These are phyloP conservation scores for Campoplex nolae DNA, from an alignment of 2,888 invertebrate species.

Conservation along the genomic window DNA sequence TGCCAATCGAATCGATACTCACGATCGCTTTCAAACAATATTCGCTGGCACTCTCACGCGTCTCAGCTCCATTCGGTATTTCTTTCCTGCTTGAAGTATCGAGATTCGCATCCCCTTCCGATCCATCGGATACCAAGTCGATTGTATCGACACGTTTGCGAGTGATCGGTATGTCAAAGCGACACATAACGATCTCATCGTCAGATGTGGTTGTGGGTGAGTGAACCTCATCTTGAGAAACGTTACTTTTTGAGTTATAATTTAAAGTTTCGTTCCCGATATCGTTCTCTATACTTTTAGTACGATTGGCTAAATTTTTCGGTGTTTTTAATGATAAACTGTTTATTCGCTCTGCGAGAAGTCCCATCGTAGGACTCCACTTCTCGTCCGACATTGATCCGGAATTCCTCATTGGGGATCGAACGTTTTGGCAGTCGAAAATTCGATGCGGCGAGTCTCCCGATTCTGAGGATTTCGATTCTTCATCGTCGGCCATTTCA, in stretches of 20 bases:
- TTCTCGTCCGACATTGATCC: slow-evolving; percentile 27
- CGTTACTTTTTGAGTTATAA: too few species aligned
- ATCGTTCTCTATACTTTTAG: slow-evolving; percentile 8
- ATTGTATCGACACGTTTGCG: slow-evolving; percentile 20
- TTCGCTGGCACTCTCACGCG: background rate
- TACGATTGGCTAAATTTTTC: background rate
- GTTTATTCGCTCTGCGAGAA: slow-evolving; percentile 59
- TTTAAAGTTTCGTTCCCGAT: background rate
- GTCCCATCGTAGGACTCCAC: slow-evolving; percentile 68
- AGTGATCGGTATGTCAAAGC: background rate
- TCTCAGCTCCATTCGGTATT: background rate
- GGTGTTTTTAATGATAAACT: slow-evolving; percentile 35
- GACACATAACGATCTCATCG: background rate
- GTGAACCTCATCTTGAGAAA: too few species aligned
- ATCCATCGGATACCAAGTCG: background rate
- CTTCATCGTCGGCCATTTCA: slow-evolving; percentile 29
- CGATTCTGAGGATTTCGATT: background rate
- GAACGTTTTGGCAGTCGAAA: background rate
- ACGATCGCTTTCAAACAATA: background rate
- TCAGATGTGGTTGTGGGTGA: too few species aligned
- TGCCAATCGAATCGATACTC: background rate
- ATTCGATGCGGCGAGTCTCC: background rate
- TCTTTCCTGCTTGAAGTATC: background rate
- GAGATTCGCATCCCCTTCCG: background rate
- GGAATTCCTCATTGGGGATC: slow-evolving; percentile 8